Conservation (phyloP, 2,797 vertebrate species). For the Cynopterus sphinx region DNA sequence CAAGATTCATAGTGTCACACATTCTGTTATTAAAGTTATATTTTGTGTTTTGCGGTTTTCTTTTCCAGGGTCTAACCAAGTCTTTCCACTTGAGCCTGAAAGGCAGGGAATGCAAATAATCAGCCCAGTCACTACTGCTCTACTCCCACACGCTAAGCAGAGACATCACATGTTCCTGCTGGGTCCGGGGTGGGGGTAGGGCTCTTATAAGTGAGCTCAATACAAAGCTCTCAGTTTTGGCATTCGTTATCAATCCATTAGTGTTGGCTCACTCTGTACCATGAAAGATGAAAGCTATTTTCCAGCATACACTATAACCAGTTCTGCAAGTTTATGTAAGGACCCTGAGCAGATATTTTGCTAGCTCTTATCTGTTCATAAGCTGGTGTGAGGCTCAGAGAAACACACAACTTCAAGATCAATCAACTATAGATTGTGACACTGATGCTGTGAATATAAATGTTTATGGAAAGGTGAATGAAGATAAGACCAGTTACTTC, state of each 20-base stretch:
- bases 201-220: background rate
- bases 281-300: background rate
- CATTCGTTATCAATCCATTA: background rate
- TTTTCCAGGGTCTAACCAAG: background rate
- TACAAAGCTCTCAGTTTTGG: background rate
- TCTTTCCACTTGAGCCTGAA: conserved; percentile 3
- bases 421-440: conserved; percentile 71
- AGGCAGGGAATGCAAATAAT: background rate
- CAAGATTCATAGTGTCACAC: background rate
- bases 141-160: background rate
- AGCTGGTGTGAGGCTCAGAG: conserved; percentile 17
- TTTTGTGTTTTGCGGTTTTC: background rate
- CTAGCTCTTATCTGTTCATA: conserved; percentile 39
- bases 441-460: conserved; percentile 69
- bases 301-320: background rate
- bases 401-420: conserved; percentile 59
- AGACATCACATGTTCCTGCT: background rate
- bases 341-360: conserved; percentile 2
- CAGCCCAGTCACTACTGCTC: background rate
- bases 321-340: background rate
- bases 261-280: background rate
- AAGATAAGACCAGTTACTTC: conserved; percentile 67
- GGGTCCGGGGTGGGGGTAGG: background rate
- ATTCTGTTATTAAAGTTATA: conserved; percentile 8
- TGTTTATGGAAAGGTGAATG: conserved; percentile 63